Percentiles rank a stretch among this genome's conserved stretches.
phyloP scores from a whole-genome alignment of 2,888 invertebrate genomes.

The Chrysolina americana region DNA sequence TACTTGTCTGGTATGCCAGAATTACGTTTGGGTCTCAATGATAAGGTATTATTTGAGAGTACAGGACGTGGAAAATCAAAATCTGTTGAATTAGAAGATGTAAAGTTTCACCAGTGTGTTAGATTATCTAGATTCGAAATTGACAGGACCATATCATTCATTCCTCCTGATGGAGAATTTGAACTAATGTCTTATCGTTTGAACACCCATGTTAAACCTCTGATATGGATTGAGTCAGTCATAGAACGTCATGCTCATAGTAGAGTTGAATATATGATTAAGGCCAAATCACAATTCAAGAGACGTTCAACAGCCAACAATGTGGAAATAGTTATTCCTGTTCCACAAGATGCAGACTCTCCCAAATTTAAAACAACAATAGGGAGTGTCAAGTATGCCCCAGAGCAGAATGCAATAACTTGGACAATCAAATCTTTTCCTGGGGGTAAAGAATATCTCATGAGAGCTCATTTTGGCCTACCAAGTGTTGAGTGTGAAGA shows the following conservation, averaged over 20 bases:
- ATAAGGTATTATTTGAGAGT: constrained; percentile 97
- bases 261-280: constrained; percentile 98
- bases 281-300: constrained; percentile 98
- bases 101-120: constrained; percentile 99
- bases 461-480: constrained; percentile 97
- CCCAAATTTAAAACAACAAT: constrained; percentile 98
- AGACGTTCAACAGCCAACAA: constrained; percentile 98
- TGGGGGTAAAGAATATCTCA: constrained; percentile 97
- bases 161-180: constrained; percentile 99
- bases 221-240: constrained; percentile 99
- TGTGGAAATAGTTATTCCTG: constrained; percentile 97
- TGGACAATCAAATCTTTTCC: constrained; percentile 99
- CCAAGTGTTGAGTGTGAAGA: constrained; percentile 97
- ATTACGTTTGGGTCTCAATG: constrained; percentile 94
- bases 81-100: constrained; percentile 97
- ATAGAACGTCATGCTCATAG: constrained; percentile 98
- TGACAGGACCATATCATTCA: constrained; percentile 97
- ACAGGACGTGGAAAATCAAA: constrained; percentile 98
- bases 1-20: constrained; percentile 99
- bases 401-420: constrained; percentile 96
- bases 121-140: constrained; percentile 97
- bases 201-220: constrained; percentile 95
- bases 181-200: constrained; percentile 98
- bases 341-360: constrained; percentile 97
- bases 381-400: constrained; percentile 97